Evolutionary conservation across 2,888 invertebrate genomes (phyloP), one percentile per base, ranked within the genome.

Genomic region (Melanostoma mellinum): DNA sequence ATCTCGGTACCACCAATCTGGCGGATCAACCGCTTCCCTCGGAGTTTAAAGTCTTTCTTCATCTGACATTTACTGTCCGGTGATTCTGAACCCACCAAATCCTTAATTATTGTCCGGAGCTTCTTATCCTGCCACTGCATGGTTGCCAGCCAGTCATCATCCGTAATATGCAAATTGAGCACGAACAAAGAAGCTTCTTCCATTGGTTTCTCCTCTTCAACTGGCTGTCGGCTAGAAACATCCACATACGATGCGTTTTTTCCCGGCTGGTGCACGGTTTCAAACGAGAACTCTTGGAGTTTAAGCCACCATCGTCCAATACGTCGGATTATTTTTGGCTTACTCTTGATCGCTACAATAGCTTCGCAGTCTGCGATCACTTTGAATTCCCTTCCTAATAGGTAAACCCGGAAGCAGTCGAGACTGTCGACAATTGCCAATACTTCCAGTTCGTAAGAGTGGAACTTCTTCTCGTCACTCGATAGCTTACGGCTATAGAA

Each of bases 251-350:
- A 30, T 9, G 55, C 46, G 30, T n/a, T 44, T 60, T 33, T 75
- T n/a, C 63, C 63, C 6, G 63, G 44, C 42, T 46, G 55, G 36
- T 65, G 65, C 20, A 48, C n/a, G 2, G 42, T 58, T 3, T 10
- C 46, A 30, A 61, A 69, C 3, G 40, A 46, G 33, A 76, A 68
- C 32, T 48, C 76, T 36, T 58, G 52, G 0, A 75, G 40, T 36
- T 58, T 75, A 4, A 75, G 52, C 75, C 56, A 72, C 52, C 72
- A 73, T 9, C 90, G 92, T 46, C 93, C 92, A 0, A 87, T 87
- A 0, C 86, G 92, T n/a, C 93, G 93, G 86, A 90, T 91, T 5
- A 91, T 92, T 20, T 92, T 93, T 1, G 53, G 30, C 33, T 68
- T 76, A 10, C 42, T 58, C 4, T 40, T 32, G 33, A 10, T 72